A percentile compares a stretch with the other conserved stretches of the same genome.
phyloP scores from a whole-genome alignment of 2,888 invertebrate species.

The Athripsodes cinereus region DNA sequence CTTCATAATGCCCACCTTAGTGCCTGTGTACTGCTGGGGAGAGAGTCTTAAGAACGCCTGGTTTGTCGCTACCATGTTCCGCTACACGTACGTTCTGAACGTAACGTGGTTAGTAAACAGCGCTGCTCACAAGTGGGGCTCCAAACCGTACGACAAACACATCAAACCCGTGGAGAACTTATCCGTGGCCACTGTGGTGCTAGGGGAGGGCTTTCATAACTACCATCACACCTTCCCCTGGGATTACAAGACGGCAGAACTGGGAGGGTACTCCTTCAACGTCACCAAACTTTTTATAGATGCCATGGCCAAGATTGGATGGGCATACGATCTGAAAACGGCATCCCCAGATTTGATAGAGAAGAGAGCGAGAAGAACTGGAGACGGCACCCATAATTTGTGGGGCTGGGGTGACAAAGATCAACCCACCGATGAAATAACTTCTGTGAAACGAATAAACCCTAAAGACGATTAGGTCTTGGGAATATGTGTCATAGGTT shows the following conservation, averaged over 20 bases:
- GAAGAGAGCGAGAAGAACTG: slow-evolving; percentile 64
- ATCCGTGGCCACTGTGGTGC: slow-evolving; percentile 58
- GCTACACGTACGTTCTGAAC: slow-evolving; percentile 75
- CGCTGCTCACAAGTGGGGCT: slow-evolving; percentile 77
- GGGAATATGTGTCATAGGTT: too few species aligned
- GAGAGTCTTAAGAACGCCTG: slow-evolving; percentile 63
- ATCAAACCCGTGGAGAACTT: slow-evolving; percentile 70
- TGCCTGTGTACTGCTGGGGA: slow-evolving; percentile 74
- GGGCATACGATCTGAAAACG: slow-evolving; percentile 82
- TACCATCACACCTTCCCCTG: slow-evolving; percentile 83
- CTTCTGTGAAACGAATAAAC: slow-evolving; percentile 32
- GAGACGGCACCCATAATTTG: slow-evolving; percentile 65
- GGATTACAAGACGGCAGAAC: slow-evolving; percentile 82
- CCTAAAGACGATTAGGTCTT: neutral
- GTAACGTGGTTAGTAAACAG: slow-evolving; percentile 90
- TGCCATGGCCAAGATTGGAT: slow-evolving; percentile 74
- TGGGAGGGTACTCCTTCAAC: slow-evolving; percentile 66
- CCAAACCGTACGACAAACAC: slow-evolving; percentile 66
- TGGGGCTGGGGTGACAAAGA: slow-evolving; percentile 66
- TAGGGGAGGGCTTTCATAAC: slow-evolving; percentile 83
- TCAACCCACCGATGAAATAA: slow-evolving; percentile 35
- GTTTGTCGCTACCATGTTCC: slow-evolving; percentile 65
- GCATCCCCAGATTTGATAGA: slow-evolving; percentile 65
- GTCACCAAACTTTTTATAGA: slow-evolving; percentile 74
- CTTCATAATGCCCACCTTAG: slow-evolving; percentile 68